Evolutionary conservation across 2,797 vertebrate species (phyloP).

Genomic region (Scleropages formosus): DNA sequence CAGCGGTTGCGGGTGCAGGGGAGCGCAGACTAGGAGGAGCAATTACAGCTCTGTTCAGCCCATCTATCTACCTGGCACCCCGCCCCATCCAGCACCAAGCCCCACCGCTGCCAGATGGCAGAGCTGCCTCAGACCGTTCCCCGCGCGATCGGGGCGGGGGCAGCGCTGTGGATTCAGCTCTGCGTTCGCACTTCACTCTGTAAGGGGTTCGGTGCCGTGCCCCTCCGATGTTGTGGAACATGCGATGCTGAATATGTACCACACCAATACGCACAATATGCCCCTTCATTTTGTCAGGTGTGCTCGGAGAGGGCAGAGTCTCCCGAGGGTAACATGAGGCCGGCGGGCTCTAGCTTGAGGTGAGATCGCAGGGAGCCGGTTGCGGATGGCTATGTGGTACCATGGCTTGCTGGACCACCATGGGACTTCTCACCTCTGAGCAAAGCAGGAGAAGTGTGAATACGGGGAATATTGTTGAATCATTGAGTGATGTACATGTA

Average conservation of each 20-base stretch:
- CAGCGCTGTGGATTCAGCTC: constrained; percentile 29
- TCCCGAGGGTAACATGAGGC: too few species aligned
- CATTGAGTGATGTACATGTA: too few species aligned
- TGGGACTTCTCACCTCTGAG: too few species aligned
- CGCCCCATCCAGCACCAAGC: constrained; percentile 36
- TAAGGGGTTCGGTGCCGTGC: constrained; percentile 38
- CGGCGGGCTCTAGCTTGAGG: too few species aligned
- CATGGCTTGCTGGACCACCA: too few species aligned
- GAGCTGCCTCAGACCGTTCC: constrained; percentile 15
- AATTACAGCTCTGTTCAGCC: constrained; percentile 51
- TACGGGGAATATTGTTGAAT: too few species aligned
- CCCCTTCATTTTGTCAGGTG: neutral
- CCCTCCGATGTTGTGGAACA: constrained; percentile 37
- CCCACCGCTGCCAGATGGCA: constrained; percentile 17
- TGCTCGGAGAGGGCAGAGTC: neutral
- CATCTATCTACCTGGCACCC: constrained; percentile 47
- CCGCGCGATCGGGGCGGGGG: constrained; percentile 32
- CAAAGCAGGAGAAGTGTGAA: too few species aligned
- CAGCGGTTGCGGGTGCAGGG: constrained; percentile 35
- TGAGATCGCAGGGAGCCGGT: too few species aligned
- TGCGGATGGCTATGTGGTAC: too few species aligned
- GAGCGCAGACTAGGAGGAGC: constrained; percentile 44
- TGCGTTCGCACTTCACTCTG: constrained; percentile 49
- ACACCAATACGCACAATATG: constrained; percentile 29
- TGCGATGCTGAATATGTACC: constrained; percentile 46